These are phyloP conservation scores for Drosophila acutilabella DNA, from an alignment of 2,888 invertebrate genomes.

Conservation along the genomic window DNA sequence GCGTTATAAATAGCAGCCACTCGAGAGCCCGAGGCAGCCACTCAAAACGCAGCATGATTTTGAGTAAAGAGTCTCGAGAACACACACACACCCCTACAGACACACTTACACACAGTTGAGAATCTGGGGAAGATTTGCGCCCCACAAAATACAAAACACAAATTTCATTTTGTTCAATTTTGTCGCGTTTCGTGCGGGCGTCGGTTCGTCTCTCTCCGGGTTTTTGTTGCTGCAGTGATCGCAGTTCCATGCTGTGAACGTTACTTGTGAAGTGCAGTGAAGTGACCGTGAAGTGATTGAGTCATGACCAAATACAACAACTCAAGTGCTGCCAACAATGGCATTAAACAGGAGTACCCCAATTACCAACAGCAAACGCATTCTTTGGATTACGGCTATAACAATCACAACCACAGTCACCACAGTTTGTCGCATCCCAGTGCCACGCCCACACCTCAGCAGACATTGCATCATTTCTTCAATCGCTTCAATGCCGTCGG, in stretches of 20 bases:
- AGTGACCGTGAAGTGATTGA: constrained; percentile 12
- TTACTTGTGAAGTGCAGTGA: constrained; percentile 8
- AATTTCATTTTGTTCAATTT: constrained; percentile 65
- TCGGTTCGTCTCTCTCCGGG: constrained; percentile 57
- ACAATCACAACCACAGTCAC: constrained; percentile 27
- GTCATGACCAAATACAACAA: constrained; percentile 77
- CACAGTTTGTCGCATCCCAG: constrained; percentile 27
- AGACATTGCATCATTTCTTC: constrained; percentile 79
- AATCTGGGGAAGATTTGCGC: constrained; percentile 31
- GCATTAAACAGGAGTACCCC: constrained; percentile 72
- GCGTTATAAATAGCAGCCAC: constrained; percentile 81
- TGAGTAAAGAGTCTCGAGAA: constrained; percentile 23
- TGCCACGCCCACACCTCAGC: constrained; percentile 67
- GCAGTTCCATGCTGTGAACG: constrained; percentile 1
- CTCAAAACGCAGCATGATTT: constrained; percentile 73
- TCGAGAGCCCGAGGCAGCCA: constrained; percentile 70
- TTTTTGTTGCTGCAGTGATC: neutral
- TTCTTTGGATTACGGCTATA: constrained; percentile 41
- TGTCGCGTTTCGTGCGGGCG: constrained; percentile 76
- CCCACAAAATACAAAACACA: constrained; percentile 1
- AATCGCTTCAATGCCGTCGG: constrained; percentile 80
- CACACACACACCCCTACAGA: constrained; percentile 27
- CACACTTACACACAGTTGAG: constrained; percentile 35
- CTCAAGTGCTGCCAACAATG: constrained; percentile 41
- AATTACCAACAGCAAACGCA: constrained; percentile 53